These are phyloP conservation scores for Sphaerophoria taeniata DNA, from an alignment of 2,888 invertebrate genomes.

Conservation along the genomic window DNA sequence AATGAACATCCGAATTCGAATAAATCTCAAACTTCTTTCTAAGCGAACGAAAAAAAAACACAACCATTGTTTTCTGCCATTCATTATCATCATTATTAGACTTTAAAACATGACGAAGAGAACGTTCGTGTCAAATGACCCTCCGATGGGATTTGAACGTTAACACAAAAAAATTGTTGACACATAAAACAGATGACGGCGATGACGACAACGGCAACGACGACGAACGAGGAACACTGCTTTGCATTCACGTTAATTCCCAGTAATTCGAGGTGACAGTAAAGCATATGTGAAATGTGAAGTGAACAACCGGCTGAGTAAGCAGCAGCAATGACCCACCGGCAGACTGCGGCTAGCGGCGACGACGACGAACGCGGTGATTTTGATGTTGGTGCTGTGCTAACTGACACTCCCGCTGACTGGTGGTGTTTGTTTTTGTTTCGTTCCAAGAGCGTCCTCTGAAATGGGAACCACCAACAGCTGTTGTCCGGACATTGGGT, in stretches of 20 bases:
- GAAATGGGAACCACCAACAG: slow-evolving; percentile 3
- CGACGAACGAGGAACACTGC: slow-evolving; percentile 1
- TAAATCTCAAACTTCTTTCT: no score
- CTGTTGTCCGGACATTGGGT: background rate
- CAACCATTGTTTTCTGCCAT: no score
- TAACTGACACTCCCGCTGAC: background rate
- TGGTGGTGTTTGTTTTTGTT: background rate
- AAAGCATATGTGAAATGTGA: slow-evolving; percentile 55
- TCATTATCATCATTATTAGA: no score
- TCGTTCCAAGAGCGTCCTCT: background rate
- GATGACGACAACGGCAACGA: no score
- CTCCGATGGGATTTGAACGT: slow-evolving; percentile 50
- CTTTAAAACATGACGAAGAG: slow-evolving; percentile 33
- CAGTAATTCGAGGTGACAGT: slow-evolving; percentile 62
- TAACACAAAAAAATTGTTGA: slow-evolving; percentile 15
- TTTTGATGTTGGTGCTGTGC: background rate
- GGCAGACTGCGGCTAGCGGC: background rate
- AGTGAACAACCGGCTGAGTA: slow-evolving; percentile 46
- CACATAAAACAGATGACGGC: slow-evolving; percentile 22
- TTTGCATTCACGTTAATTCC: slow-evolving; percentile 56
- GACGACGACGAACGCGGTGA: background rate
- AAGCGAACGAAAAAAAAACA: no score
- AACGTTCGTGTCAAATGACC: slow-evolving; percentile 56
- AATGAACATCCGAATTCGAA: no score
- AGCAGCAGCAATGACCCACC: slow-evolving; percentile 57